Evolutionary conservation across 1,140 invertebrate genomes (phyloP), one percentile per base, ranked within the genome.

Genomic region (Maniola jurtina): DNA sequence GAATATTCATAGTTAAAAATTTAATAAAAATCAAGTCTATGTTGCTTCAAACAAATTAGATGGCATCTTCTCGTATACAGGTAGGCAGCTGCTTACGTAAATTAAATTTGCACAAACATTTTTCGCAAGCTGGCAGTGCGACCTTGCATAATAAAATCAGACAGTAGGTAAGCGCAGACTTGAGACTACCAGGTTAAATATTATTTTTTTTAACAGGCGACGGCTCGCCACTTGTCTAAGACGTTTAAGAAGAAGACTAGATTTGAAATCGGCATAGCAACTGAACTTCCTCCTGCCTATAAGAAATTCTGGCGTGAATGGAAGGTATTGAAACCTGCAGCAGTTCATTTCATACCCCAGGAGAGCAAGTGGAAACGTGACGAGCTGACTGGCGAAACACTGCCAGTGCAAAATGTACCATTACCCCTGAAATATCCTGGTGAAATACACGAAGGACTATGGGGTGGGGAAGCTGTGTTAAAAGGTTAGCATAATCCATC

Each of bases 381-480:
- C 91, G 93, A 95, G 73, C 75, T 94, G 16, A 95, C 94, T 64
- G 94, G 95, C 71, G 92, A 94, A 92, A 94, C 96, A 91, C 71
- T 84, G 58, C 93, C 93, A 14, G 90, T 97, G 33, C 94, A 97
- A 85, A 96, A 97, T 92, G 74, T 94, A 63, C 94, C 95, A n/a
- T 90, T 99, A 16, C 95, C 95, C 3, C 73, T 98, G 0, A 92
- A 93, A 63, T 95, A 94, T 83, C 96, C 97, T 3, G 92, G 93
- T 60, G 96, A 99, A 92, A 89, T 94, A 62, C 89, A 99, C 84
- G 59, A 95, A 57, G 98, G 98, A 25, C 92, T 99, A 59, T 99
- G 98, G 98, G 98, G 98, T 71, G 98, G 98, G 7, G 98, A 99
- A 92, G 97, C 94, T n/a, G 92, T 99, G 1, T 91, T 99, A 33